Conservation (phyloP, 2,888 invertebrate genomes). For the Andrena camellia region DNA sequence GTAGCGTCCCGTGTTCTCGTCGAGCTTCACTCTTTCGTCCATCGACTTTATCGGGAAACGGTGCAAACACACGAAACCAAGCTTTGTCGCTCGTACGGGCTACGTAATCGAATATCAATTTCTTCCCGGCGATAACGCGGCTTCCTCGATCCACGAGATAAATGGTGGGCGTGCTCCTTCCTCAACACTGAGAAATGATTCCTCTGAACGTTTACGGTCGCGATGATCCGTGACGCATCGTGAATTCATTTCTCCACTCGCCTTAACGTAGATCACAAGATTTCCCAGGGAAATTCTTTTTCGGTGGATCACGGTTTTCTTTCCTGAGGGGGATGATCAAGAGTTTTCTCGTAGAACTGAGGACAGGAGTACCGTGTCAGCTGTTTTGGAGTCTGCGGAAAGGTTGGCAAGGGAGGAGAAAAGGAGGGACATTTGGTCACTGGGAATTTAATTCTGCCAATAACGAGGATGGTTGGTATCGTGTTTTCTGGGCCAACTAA, state of each 20-base stretch:
- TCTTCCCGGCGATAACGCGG: constrained; percentile 44
- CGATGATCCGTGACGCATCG: constrained; percentile 34
- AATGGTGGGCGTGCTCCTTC: constrained; percentile 16
- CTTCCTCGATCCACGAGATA: constrained; percentile 45
- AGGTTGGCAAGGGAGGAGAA: neutral
- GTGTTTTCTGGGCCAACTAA: neutral
- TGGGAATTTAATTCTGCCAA: neutral
- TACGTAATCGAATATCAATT: constrained; percentile 61
- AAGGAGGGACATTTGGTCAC: neutral
- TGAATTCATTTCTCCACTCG: constrained; percentile 16
- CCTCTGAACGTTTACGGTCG: constrained; percentile 25
- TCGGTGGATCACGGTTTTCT: neutral
- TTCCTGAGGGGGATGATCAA: neutral
- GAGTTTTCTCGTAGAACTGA: neutral
- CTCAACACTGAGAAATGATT: constrained; percentile 48
- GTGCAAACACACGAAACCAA: constrained; percentile 2
- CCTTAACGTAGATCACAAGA: constrained; percentile 2
- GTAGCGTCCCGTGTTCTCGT: constrained; percentile 70
- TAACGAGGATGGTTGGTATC: neutral
- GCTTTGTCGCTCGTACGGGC: neutral
- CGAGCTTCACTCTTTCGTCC: constrained; percentile 3
- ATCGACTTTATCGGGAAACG: constrained; percentile 8
- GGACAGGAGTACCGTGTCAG: neutral
- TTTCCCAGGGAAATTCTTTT: neutral
- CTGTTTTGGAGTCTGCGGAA: neutral